Percentiles rank a stretch among this genome's conserved stretches.
Conservation (phyloP, 2,113 vertebrate species). For the Paramormyrops kingsleyae region DNA sequence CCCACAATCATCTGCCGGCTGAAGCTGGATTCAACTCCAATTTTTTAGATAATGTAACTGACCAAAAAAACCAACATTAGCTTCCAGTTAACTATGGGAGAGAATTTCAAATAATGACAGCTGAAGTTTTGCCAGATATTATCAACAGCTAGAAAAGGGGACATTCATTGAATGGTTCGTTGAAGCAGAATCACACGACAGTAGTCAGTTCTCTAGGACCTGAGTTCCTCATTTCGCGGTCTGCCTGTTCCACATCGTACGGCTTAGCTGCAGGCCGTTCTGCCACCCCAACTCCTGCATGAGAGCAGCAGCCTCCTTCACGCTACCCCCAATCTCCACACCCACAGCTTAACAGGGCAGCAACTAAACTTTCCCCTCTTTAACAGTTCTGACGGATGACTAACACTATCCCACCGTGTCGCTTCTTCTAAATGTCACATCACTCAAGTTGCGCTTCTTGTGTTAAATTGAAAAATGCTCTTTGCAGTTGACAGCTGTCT, state of each 20-base stretch:
- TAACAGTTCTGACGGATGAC: neutral
- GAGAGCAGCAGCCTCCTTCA: neutral
- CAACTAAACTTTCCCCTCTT: neutral
- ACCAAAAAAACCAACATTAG: neutral
- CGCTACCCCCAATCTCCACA: neutral
- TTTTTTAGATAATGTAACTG: neutral
- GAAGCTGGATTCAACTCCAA: neutral
- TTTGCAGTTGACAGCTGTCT: neutral
- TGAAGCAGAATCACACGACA: neutral
- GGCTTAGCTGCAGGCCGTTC: neutral
- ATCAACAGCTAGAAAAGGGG: neutral
- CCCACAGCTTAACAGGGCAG: neutral
- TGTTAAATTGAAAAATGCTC: neutral
- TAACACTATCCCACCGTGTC: neutral
- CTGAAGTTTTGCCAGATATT: neutral
- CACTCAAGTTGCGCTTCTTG: neutral
- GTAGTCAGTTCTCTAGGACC: neutral
- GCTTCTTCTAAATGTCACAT: neutral
- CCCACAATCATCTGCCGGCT: neutral
- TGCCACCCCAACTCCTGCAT: neutral
- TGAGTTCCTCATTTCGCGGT: slow-evolving; percentile 16
- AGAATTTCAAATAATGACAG: neutral
- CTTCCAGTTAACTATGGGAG: neutral
- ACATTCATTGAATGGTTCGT: neutral
- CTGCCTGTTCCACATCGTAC: neutral